Conservation (phyloP, 1,140 invertebrate species). For the Nymphalis io region DNA sequence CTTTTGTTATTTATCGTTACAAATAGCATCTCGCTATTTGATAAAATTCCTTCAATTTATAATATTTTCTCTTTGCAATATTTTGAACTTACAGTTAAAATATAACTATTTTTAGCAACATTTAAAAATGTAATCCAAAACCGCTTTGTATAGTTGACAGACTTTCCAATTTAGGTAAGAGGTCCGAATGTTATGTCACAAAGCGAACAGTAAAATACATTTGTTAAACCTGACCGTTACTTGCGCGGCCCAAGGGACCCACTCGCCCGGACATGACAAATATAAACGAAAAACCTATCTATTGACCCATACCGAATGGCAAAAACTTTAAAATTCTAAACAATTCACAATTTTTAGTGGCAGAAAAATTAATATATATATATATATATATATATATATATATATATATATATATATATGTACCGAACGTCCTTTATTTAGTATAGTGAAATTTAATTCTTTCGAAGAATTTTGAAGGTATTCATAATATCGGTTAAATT, state of each 20-base stretch:
- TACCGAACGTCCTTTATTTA: too few relatives aligned
- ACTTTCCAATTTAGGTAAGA: conserved; percentile 65
- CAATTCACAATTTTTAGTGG: background rate
- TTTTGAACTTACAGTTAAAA: background rate
- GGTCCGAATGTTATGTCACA: conserved; percentile 38
- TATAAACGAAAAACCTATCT: conserved; percentile 45
- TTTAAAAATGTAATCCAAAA: background rate
- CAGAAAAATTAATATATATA: background rate
- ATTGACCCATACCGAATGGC: background rate
- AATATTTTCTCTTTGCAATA: too few relatives aligned
- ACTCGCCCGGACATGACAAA: conserved; percentile 47
- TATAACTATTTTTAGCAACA: background rate
- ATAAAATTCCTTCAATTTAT: too few relatives aligned
- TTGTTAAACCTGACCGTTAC: conserved; percentile 57
- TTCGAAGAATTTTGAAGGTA: too few relatives aligned
- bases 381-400: too few relatives aligned
- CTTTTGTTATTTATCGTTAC: too few relatives aligned
- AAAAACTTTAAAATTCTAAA: conserved; percentile 8
- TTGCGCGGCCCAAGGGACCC: conserved; percentile 48
- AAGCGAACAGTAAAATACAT: conserved; percentile 14
- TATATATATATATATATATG: too few relatives aligned
- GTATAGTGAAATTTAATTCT: too few relatives aligned
- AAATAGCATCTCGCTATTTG: too few relatives aligned
- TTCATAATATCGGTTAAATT: too few relatives aligned
- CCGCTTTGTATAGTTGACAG: conserved; percentile 37